Conservation (phyloP, 2,888 invertebrate species). For the Ecdyonurus torrentis region DNA sequence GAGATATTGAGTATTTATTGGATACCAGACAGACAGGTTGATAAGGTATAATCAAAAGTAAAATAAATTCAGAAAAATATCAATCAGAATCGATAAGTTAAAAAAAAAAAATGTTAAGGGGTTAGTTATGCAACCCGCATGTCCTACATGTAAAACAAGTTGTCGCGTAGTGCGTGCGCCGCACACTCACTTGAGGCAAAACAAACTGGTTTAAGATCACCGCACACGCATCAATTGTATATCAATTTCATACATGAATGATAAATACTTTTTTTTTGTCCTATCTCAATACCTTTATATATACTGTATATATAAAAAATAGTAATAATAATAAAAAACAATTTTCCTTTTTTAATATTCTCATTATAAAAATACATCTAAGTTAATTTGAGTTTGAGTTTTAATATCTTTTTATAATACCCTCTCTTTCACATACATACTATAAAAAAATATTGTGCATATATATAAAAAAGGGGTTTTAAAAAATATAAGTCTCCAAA, state of each 20-base stretch:
- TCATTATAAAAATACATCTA: neutral
- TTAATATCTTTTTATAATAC: conserved; percentile 3
- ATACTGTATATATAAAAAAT: neutral
- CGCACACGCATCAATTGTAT: too few species aligned
- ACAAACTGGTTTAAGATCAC: too few species aligned
- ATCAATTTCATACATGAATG: neutral
- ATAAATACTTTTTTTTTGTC: neutral
- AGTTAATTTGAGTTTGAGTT: neutral
- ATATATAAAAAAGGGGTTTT: neutral
- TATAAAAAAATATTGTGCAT: neutral
- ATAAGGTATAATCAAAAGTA: too few species aligned
- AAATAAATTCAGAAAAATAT: too few species aligned
- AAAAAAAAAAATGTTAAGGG: too few species aligned
- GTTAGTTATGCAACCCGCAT: neutral
- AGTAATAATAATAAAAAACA: neutral
- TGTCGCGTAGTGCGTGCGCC: too few species aligned
- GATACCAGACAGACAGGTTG: too few species aligned
- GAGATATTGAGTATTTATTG: too few species aligned
- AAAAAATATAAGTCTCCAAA: neutral
- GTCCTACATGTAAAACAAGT: neutral
- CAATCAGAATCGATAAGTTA: too few species aligned
- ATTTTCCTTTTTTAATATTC: neutral
- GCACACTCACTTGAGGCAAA: too few species aligned
- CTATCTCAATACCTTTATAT: too few species aligned
- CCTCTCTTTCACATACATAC: too few species aligned